phyloP scores from a whole-genome alignment of 1,140 invertebrate species.

The Plectus sambesii region DNA sequence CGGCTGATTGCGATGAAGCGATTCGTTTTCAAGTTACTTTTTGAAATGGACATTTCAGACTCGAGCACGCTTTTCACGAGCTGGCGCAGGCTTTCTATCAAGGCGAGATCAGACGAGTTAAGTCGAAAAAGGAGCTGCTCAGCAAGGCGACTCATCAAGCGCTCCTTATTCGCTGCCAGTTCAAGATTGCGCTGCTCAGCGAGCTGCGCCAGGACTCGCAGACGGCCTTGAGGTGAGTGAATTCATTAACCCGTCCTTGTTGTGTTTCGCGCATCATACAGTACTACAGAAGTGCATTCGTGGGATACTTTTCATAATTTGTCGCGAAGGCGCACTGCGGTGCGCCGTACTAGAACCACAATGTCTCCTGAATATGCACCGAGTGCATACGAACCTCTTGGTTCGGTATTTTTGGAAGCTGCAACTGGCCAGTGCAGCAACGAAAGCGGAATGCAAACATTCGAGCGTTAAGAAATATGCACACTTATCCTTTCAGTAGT shows the following conservation, averaged over 20 bases:
- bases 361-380: too few relatives aligned
- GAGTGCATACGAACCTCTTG: constrained; percentile 1
- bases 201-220: constrained; percentile 79
- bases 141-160: too few relatives aligned
- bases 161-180: constrained; percentile 74
- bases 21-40: too few relatives aligned
- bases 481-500: too few relatives aligned
- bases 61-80: constrained; percentile 86
- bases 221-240: constrained; percentile 69
- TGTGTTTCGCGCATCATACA: not conserved
- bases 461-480: too few relatives aligned
- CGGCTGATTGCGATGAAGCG: too few relatives aligned
- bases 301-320: not conserved
- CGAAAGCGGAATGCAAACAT: too few relatives aligned
- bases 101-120: constrained; percentile 59
- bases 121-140: constrained; percentile 24
- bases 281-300: constrained; percentile 1
- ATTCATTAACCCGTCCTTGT: constrained; percentile 10
- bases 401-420: constrained; percentile 12
- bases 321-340: too few relatives aligned
- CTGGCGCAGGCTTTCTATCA: constrained; percentile 82
- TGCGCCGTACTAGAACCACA: too few relatives aligned
- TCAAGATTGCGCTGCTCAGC: constrained; percentile 90
- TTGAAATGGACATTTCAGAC: too few relatives aligned
- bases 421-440: too few relatives aligned